These are phyloP conservation scores for Trididemnum miniatum DNA, from an alignment of 23 tunicate genomes.

Conservation along the genomic window DNA sequence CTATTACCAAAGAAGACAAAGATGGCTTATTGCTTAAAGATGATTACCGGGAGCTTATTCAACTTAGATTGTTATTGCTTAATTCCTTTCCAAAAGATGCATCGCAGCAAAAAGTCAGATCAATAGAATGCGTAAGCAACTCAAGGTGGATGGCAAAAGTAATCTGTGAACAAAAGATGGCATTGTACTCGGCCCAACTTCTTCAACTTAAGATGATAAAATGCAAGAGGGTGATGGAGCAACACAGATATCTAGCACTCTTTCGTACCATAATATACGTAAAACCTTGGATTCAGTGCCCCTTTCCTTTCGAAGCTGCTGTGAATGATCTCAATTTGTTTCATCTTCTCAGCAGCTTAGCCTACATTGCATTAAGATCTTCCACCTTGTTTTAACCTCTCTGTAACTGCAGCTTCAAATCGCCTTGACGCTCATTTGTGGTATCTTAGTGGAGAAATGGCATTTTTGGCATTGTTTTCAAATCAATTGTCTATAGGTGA, in stretches of 20 bases:
- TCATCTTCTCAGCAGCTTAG: not conserved
- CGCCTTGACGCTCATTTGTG: slow-evolving; percentile 14
- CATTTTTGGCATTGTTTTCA: not conserved
- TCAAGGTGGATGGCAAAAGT: not conserved
- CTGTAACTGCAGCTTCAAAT: not conserved
- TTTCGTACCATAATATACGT: not conserved
- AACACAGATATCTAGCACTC: not conserved
- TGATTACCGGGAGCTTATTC: not conserved
- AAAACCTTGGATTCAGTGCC: not conserved
- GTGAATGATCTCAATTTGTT: not conserved
- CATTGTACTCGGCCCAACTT: not conserved
- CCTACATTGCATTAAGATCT: not conserved
- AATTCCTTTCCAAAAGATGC: not conserved
- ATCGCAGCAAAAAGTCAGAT: not conserved
- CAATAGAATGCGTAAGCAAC: not conserved
- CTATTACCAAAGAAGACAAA: not conserved
- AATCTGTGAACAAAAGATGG: not conserved
- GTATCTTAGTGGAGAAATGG: slow-evolving; percentile 21
- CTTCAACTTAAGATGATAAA: not conserved
- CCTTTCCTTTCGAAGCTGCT: not conserved
- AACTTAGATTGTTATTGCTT: not conserved
- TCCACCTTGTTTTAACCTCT: not conserved
- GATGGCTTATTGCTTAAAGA: not conserved
- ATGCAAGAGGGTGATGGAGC: not conserved
- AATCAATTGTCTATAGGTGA: not conserved